phyloP scores from a whole-genome alignment of 2,888 invertebrate species.

The Chrysomela aeneicollis region DNA sequence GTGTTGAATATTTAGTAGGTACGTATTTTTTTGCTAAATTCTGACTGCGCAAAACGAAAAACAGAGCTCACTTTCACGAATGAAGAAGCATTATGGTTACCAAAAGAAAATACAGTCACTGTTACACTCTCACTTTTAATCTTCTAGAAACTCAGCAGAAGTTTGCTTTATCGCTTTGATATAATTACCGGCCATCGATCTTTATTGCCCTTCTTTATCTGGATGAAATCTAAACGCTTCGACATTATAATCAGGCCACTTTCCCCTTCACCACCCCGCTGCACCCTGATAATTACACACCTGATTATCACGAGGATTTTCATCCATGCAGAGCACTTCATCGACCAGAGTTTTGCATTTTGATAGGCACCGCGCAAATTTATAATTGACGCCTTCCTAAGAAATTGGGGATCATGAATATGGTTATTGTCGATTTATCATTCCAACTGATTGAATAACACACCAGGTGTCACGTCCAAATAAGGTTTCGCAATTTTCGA shows the following conservation, averaged over 20 bases:
- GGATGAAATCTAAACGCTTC: not conserved
- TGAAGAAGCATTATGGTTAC: too few species aligned
- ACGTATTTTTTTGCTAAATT: too few species aligned
- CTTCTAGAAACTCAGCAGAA: not conserved
- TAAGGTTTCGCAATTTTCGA: slow-evolving; percentile 17
- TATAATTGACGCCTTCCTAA: slow-evolving; percentile 14
- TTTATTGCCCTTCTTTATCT: not conserved
- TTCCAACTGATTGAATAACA: slow-evolving; percentile 23
- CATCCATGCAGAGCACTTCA: not conserved
- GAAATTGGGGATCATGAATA: slow-evolving; percentile 12
- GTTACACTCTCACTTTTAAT: not conserved
- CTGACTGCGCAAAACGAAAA: too few species aligned
- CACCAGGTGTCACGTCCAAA: slow-evolving; percentile 24
- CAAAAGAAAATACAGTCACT: not conserved
- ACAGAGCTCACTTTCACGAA: too few species aligned
- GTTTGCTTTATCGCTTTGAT: not conserved
- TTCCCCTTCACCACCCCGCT: not conserved
- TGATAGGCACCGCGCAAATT: slow-evolving; percentile 5
- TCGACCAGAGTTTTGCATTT: not conserved
- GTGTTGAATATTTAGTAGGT: too few species aligned
- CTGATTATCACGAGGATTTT: not conserved
- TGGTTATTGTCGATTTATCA: slow-evolving; percentile 24
- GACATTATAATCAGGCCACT: slow-evolving; percentile 2
- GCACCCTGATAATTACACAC: not conserved
- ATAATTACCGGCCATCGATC: not conserved